Conservation (phyloP, 2,797 vertebrate species). For the Microtus agrestis region DNA sequence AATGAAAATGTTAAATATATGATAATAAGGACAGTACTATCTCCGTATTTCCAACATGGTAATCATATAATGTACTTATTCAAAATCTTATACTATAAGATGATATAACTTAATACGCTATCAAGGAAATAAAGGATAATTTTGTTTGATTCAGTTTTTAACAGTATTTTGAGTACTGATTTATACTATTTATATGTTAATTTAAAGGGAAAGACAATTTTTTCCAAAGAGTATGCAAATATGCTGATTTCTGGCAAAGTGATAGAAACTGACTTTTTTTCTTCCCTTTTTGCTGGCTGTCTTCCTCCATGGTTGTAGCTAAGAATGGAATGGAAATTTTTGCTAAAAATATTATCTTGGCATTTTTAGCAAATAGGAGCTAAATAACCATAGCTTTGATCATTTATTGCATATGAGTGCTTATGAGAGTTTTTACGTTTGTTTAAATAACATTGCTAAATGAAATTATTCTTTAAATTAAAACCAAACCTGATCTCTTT, state of each 20-base stretch:
- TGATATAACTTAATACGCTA: not conserved
- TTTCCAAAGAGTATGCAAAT: constrained; percentile 63
- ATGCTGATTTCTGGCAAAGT: constrained; percentile 64
- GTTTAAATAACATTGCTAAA: constrained; percentile 77
- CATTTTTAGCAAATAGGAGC: constrained; percentile 70
- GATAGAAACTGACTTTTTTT: constrained; percentile 61
- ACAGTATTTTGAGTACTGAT: not conserved
- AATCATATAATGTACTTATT: not conserved
- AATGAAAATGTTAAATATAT: constrained; percentile 12
- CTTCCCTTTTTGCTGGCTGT: not conserved
- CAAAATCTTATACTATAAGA: not conserved
- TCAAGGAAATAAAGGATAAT: not conserved
- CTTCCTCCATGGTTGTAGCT: constrained; percentile 53
- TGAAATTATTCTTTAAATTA: constrained; percentile 81
- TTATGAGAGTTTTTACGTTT: constrained; percentile 77
- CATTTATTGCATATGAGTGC: constrained; percentile 71
- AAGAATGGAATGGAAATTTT: constrained; percentile 71
- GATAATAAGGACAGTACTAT: not conserved
- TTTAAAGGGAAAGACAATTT: constrained; percentile 60
- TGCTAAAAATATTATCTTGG: constrained; percentile 77
- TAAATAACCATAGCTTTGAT: constrained; percentile 82
- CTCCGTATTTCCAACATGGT: not conserved
- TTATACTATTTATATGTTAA: constrained; percentile 8
- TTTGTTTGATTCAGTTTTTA: constrained; percentile 12
- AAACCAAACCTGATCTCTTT: constrained; percentile 82